Evolutionary conservation across 2,113 vertebrate genomes (phyloP).

Genomic region (Cyprinodon tularosa): DNA sequence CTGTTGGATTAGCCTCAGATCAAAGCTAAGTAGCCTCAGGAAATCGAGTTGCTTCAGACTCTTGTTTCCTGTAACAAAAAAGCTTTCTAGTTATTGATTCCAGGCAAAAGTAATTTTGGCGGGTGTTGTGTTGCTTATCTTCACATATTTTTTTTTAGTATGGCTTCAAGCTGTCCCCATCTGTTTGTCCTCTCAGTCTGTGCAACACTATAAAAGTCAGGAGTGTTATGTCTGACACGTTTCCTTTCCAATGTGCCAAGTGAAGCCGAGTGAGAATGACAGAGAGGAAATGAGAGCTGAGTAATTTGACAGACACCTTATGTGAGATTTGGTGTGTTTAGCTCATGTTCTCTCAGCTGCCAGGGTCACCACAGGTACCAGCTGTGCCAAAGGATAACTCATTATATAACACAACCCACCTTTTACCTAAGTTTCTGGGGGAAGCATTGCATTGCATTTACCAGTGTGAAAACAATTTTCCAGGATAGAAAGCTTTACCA

Average conservation of each 20-base stretch:
- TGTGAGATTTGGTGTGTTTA: conserved; percentile 31
- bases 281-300: conserved; percentile 58
- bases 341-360: not conserved
- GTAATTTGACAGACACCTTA: conserved; percentile 45
- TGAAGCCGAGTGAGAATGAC: conserved; percentile 41
- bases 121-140: conserved; percentile 36
- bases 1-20: conserved; percentile 14
- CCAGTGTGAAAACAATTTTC: too few relatives aligned
- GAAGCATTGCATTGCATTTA: not conserved
- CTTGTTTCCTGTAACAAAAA: conserved; percentile 24
- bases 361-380: conserved; percentile 11
- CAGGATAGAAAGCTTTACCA: not conserved
- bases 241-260: conserved; percentile 44
- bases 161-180: conserved; percentile 59
- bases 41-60: conserved; percentile 38
- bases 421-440: not conserved
- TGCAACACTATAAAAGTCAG: conserved; percentile 39
- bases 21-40: conserved; percentile 18
- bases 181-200: conserved; percentile 54
- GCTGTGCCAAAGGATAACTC: not conserved
- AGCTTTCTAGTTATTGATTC: conserved; percentile 49
- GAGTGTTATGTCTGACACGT: conserved; percentile 61
- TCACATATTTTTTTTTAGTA: conserved; percentile 49
- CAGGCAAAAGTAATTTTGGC: conserved; percentile 46
- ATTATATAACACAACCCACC: conserved; percentile 21